These are phyloP conservation scores for Thalpophila matura DNA, from an alignment of 2,888 invertebrate species.

Conservation along the genomic window DNA sequence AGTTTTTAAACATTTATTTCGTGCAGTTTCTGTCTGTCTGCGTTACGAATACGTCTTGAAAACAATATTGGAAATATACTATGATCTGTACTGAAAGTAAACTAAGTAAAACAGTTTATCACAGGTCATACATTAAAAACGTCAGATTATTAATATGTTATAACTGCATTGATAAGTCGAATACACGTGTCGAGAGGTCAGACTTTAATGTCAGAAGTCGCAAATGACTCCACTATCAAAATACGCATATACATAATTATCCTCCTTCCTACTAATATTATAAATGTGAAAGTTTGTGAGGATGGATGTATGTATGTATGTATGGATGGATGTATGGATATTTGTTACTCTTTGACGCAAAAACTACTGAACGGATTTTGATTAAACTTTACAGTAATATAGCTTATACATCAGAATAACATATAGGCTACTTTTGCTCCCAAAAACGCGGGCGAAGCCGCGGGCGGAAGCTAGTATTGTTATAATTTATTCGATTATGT, in stretches of 20 bases:
- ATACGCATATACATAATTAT: constrained; percentile 30
- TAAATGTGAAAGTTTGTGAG: too few species aligned
- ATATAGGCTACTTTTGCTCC: too few species aligned
- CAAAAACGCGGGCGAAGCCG: too few species aligned
- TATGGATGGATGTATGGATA: too few species aligned
- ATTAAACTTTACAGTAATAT: too few species aligned
- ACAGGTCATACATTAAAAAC: constrained; percentile 54
- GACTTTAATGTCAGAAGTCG: constrained; percentile 42
- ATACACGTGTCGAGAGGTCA: constrained; percentile 68
- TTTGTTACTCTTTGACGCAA: too few species aligned
- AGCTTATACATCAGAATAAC: too few species aligned
- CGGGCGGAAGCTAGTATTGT: too few species aligned
- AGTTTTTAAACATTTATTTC: too few species aligned
- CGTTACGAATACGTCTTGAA: background rate
- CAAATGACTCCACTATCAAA: constrained; percentile 39
- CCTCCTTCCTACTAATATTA: background rate
- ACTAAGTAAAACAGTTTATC: constrained; percentile 63
- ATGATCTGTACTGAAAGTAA: constrained; percentile 16
- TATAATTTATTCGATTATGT: constrained; percentile 8
- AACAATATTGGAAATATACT: constrained; percentile 25
- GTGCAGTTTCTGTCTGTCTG: too few species aligned
- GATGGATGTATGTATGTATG: too few species aligned
- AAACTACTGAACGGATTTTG: too few species aligned
- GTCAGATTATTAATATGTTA: constrained; percentile 64
- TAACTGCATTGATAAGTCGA: constrained; percentile 62